Evolutionary conservation across 2,113 vertebrate species (phyloP).

Genomic region (Platycercus adscitus): DNA sequence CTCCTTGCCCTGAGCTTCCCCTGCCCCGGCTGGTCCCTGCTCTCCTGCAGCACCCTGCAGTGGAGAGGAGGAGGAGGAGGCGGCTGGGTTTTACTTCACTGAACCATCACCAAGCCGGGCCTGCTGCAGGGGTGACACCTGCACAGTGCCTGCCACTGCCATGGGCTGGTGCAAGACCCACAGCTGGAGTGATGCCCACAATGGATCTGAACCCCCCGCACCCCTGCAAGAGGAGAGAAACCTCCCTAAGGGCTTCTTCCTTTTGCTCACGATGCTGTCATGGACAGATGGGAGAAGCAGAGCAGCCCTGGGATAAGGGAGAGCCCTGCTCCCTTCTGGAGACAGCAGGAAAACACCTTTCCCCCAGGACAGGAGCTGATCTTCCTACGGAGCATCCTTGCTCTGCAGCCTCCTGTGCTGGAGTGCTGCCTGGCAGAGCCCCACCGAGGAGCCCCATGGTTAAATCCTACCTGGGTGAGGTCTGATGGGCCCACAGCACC

Average conservation of each 20-base stretch:
- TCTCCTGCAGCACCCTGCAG: conserved; percentile 46
- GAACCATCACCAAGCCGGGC: neutral
- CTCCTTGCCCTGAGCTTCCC: neutral
- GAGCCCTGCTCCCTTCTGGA: neutral
- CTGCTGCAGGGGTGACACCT: neutral
- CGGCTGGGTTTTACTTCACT: neutral
- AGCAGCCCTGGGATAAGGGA: neutral
- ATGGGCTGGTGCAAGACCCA: fast-evolving
- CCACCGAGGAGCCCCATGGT: fast-evolving
- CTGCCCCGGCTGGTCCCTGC: neutral
- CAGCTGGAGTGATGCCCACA: neutral
- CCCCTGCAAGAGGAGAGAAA: neutral
- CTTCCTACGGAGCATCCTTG: neutral
- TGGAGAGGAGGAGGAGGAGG: conserved; percentile 11
- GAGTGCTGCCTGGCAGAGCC: neutral
- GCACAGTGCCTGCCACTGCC: neutral
- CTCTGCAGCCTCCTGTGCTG: neutral
- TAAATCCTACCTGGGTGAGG: neutral
- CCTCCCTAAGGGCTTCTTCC: neutral
- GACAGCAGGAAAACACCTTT: neutral
- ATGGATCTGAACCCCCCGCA: neutral
- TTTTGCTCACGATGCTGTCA: fast-evolving
- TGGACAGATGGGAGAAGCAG: neutral
- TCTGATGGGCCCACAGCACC: neutral
- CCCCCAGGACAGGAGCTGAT: neutral